phyloP scores from a whole-genome alignment of 2,888 invertebrate species.

The Torymus aiolomorphi region DNA sequence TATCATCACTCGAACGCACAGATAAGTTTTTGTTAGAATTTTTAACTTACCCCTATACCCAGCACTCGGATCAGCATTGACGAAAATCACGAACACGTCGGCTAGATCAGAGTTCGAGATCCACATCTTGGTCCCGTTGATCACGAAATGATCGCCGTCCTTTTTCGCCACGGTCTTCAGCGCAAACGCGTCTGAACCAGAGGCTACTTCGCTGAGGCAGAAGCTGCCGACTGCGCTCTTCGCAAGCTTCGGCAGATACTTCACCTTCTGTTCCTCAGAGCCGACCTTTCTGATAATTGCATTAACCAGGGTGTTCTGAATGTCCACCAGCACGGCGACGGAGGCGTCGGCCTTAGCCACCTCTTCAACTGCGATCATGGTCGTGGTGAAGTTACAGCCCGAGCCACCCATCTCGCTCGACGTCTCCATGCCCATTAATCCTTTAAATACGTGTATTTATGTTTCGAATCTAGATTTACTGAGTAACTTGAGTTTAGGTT shows the following conservation, averaged over 20 bases:
- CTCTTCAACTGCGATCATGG: constrained; percentile 94
- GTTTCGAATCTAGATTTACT: too few relatives aligned
- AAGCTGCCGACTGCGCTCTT: constrained; percentile 94
- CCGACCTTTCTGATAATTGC: constrained; percentile 84
- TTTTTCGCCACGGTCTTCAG: constrained; percentile 94
- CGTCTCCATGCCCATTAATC: constrained; percentile 79
- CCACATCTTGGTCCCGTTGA: constrained; percentile 99
- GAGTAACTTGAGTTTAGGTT: too few relatives aligned
- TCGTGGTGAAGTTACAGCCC: constrained; percentile 92
- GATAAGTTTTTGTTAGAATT: too few relatives aligned
- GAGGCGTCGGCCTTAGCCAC: constrained; percentile 94
- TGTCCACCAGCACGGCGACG: constrained; percentile 91
- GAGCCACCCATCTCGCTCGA: constrained; percentile 91
- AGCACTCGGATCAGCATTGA: constrained; percentile 89
- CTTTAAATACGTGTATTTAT: too few relatives aligned
- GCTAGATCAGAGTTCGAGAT: constrained; percentile 97
- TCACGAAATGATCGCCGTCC: constrained; percentile 86
- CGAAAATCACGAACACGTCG: constrained; percentile 94
- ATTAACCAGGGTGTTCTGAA: constrained; percentile 96
- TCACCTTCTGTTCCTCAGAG: constrained; percentile 90
- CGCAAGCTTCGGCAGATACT: constrained; percentile 90
- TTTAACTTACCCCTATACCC: constrained; percentile 82
- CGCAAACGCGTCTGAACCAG: constrained; percentile 97
- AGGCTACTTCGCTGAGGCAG: constrained; percentile 91
- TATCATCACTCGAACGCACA: too few relatives aligned